phyloP scores from a whole-genome alignment of 2,888 invertebrate genomes.

The Sicus ferrugineus region DNA sequence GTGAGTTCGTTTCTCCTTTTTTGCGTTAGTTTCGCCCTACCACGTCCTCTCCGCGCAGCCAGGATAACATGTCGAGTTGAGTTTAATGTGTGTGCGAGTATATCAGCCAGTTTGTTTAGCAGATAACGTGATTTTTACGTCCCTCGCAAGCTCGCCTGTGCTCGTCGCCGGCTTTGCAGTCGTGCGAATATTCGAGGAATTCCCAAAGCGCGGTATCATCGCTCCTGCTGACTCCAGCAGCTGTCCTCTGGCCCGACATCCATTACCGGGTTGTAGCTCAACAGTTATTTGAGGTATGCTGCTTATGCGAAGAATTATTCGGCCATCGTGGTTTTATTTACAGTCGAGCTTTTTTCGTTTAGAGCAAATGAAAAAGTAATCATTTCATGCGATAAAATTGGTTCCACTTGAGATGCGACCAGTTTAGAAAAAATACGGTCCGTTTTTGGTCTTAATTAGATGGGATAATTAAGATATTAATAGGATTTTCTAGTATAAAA shows the following conservation, averaged over 20 bases:
- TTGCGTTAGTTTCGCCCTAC: neutral
- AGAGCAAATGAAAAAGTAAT: neutral
- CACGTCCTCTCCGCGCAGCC: neutral
- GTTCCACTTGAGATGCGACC: too few relatives aligned
- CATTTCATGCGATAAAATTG: too few relatives aligned
- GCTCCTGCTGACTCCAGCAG: neutral
- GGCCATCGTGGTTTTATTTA: neutral
- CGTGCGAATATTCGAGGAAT: slow-evolving; percentile 15
- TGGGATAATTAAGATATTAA: too few relatives aligned
- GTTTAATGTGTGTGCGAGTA: slow-evolving; percentile 12
- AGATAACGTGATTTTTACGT: slow-evolving; percentile 7
- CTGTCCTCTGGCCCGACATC: too few relatives aligned
- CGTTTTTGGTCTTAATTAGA: too few relatives aligned
- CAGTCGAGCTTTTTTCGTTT: neutral
- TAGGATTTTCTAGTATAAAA: too few relatives aligned
- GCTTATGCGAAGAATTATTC: neutral
- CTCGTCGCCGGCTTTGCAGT: neutral
- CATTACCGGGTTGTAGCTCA: too few relatives aligned
- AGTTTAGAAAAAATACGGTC: too few relatives aligned
- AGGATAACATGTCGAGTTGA: slow-evolving; percentile 9
- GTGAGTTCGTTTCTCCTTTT: slow-evolving; percentile 12
- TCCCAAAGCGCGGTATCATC: neutral
- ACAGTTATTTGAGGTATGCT: slow-evolving; percentile 14
- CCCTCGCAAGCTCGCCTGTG: neutral
- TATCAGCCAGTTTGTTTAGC: neutral